phyloP scores from a whole-genome alignment of 2,888 invertebrate species.

The Tortricodes alternella region DNA sequence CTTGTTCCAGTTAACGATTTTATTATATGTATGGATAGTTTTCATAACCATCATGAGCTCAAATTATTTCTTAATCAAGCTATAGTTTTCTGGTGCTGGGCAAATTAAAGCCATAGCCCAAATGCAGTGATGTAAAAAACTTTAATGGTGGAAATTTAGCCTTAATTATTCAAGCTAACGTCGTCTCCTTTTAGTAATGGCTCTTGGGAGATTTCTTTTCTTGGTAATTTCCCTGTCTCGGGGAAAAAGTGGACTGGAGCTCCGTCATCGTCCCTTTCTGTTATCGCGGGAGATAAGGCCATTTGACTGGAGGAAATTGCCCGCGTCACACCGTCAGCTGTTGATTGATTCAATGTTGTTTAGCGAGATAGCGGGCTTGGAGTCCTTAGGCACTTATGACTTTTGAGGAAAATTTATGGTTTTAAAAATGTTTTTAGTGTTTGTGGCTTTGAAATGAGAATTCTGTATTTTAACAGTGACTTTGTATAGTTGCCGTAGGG shows the following conservation, averaged over 20 bases:
- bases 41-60: no score
- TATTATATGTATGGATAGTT: no score
- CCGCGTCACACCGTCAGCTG: slow-evolving; percentile 2
- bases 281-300: slow-evolving; percentile 29
- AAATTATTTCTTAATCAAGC: no score
- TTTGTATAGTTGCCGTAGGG: no score
- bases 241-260: slow-evolving; percentile 26
- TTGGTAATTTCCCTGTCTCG: slow-evolving; percentile 22
- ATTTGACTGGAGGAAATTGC: slow-evolving; percentile 19
- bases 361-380: neutral
- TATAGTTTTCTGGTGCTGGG: no score
- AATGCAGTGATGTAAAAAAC: neutral
- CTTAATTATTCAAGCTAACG: slow-evolving; percentile 25
- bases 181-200: slow-evolving; percentile 27
- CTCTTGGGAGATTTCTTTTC: slow-evolving; percentile 28
- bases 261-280: slow-evolving; percentile 26
- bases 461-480: no score
- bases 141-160: neutral
- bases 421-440: no score
- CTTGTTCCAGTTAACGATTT: no score
- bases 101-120: neutral
- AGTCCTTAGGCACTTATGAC: no score
- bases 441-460: no score
- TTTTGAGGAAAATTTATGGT: no score
- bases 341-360: slow-evolving; percentile 14